phyloP scores from a whole-genome alignment of 2,113 vertebrate species.

The Limanda limanda region DNA sequence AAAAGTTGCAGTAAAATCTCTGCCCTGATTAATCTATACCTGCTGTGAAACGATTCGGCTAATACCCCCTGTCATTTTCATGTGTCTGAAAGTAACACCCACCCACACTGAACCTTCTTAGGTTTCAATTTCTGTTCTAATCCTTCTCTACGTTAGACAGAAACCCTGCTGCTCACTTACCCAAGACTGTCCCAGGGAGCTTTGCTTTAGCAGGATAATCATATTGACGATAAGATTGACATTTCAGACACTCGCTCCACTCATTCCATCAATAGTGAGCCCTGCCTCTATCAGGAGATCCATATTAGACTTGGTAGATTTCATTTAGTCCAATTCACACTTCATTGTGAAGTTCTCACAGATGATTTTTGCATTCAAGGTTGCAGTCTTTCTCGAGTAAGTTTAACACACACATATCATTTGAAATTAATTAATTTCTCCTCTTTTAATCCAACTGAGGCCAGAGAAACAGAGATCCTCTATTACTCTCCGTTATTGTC shows the following conservation, averaged over 20 bases:
- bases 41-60: slow-evolving; percentile 61
- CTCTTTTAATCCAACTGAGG: slow-evolving; percentile 66
- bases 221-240: slow-evolving; percentile 72
- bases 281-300: slow-evolving; percentile 62
- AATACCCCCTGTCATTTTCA: slow-evolving; percentile 70
- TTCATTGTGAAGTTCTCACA: slow-evolving; percentile 67
- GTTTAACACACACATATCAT: slow-evolving; percentile 76
- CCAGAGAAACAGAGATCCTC: slow-evolving; percentile 71
- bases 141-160: slow-evolving; percentile 67
- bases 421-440: slow-evolving; percentile 75
- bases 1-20: slow-evolving; percentile 51
- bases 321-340: slow-evolving; percentile 75
- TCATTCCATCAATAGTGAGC: slow-evolving; percentile 67
- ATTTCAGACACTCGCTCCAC: slow-evolving; percentile 76
- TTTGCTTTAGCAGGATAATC: slow-evolving; percentile 74
- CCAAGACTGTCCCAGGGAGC: slow-evolving; percentile 63
- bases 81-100: slow-evolving; percentile 55
- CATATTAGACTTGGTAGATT: slow-evolving; percentile 75
- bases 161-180: slow-evolving; percentile 71
- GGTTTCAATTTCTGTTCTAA: slow-evolving; percentile 71
- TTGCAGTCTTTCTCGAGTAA: slow-evolving; percentile 61
- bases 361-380: slow-evolving; percentile 62
- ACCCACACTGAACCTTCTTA: slow-evolving; percentile 66
- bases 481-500: slow-evolving; percentile 60
- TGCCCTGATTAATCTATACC: slow-evolving; percentile 52